Evolutionary conservation across 1,140 invertebrate genomes (phyloP), one percentile per base, ranked within the genome.

Genomic region (Anastrepha obliqua): DNA sequence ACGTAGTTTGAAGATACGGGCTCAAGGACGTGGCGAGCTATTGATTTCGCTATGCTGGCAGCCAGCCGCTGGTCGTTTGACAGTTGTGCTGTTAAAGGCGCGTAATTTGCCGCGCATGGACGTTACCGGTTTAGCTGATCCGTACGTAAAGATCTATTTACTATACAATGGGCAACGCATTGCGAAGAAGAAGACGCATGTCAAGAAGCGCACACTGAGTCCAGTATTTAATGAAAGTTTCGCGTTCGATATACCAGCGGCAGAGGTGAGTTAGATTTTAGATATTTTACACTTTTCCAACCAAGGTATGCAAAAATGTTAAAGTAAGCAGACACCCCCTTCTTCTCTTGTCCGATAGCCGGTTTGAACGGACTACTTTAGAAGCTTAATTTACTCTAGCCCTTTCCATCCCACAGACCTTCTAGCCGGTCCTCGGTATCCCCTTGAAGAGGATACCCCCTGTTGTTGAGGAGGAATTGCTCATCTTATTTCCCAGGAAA

Each of bases 191-290:
- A 99, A 99, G 94, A 99, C 99, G 0, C 98, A 99, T 92, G 98
- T 99, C 44, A 99, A 99, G 95, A 99, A 99, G 93, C 96, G 98
- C 58, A 99, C 99, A 3, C 94, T 99, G 86, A 99, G 98, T 94
- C 99, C 99, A 0, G 98, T 99, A 78, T 99, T 99, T 94, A 99
- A 99, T 94, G 99, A 99, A 94, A 98, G 98, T 29, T 99, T 97
- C 92, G 96, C 97, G 29, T 98, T 98, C 91, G 97, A 98, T 88
- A 96, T 98, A 89, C 97, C 97, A 0, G 94, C 94, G 59, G 93
- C 93, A 39, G 94, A 94, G 89, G 94, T 94, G 78, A 89, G 91
- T 88, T 0, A 55, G 51, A 55, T 55, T 55, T 55, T 55, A 9
- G 51, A 29, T 29, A 29, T 29, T 29, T 29, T 29, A n/a, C n/a